Percentiles rank a stretch among this genome's conserved stretches.
These are phyloP conservation scores for Pteruthius melanotis DNA, from an alignment of 2,113 vertebrate genomes.

Conservation along the genomic window DNA sequence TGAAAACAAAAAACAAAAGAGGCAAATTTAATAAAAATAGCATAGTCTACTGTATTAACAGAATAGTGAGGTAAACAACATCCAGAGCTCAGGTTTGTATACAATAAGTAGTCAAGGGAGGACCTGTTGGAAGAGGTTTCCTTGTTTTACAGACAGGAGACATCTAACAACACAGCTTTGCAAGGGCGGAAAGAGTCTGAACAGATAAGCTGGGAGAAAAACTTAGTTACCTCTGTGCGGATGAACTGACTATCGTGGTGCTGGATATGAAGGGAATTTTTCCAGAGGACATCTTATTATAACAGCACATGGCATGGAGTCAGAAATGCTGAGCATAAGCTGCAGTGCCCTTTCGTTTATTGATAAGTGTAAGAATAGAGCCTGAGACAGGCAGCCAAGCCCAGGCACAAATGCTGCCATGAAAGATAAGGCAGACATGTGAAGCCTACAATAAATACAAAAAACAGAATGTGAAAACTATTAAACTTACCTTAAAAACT, in stretches of 20 bases:
- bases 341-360: constrained; percentile 57
- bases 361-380: constrained; percentile 56
- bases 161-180: neutral
- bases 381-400: neutral
- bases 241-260: neutral
- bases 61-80: neutral
- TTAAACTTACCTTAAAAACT: neutral
- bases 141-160: neutral
- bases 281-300: constrained; percentile 53
- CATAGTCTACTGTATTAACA: neutral
- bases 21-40: neutral
- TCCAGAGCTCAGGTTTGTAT: neutral
- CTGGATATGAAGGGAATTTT: constrained; percentile 49
- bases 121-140: neutral
- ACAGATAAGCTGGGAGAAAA: constrained; percentile 53
- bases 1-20: neutral
- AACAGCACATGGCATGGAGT: constrained; percentile 52
- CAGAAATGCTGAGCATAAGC: constrained; percentile 40
- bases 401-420: neutral
- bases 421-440: constrained; percentile 31
- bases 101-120: neutral
- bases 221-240: neutral
- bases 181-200: neutral
- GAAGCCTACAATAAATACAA: neutral
- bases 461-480: neutral